Percentiles rank a stretch among this genome's conserved stretches.
phyloP scores from a whole-genome alignment of 2,113 vertebrate genomes.

The Baryphthengus martii region DNA sequence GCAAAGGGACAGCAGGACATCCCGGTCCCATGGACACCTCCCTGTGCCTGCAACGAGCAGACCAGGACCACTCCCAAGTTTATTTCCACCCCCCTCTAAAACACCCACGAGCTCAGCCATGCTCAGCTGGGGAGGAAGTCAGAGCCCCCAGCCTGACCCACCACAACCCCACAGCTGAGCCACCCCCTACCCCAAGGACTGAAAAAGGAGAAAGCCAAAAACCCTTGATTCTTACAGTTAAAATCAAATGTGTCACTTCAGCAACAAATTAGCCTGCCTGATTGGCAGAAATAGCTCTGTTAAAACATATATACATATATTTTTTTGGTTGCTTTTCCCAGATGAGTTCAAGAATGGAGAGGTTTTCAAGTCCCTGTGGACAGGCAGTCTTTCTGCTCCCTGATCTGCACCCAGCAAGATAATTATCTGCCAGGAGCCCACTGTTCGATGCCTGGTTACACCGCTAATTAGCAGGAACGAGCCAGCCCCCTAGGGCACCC shows the following conservation, averaged over 20 bases:
- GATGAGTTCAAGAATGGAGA: conserved; percentile 39
- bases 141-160: background rate
- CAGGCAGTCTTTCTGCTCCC: background rate
- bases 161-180: accelerated
- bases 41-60: background rate
- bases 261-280: conserved; percentile 50
- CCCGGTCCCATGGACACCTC: background rate
- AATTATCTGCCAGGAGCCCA: conserved; percentile 47
- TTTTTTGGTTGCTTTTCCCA: conserved; percentile 35
- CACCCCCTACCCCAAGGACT: background rate
- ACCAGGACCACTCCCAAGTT: background rate
- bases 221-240: background rate
- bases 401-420: background rate
- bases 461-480: conserved; percentile 33
- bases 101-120: background rate
- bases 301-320: conserved; percentile 20
- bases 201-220: background rate
- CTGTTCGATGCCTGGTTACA: background rate
- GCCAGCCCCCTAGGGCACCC: background rate
- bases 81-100: background rate
- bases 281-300: conserved; percentile 54
- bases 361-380: conserved; percentile 41
- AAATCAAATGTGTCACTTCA: conserved; percentile 64
- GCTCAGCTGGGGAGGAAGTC: accelerated
- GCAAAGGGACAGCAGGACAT: background rate